Base-by-base conservation (phyloP, 2,888 invertebrate species). In the Cantharis rustica region DNA sequence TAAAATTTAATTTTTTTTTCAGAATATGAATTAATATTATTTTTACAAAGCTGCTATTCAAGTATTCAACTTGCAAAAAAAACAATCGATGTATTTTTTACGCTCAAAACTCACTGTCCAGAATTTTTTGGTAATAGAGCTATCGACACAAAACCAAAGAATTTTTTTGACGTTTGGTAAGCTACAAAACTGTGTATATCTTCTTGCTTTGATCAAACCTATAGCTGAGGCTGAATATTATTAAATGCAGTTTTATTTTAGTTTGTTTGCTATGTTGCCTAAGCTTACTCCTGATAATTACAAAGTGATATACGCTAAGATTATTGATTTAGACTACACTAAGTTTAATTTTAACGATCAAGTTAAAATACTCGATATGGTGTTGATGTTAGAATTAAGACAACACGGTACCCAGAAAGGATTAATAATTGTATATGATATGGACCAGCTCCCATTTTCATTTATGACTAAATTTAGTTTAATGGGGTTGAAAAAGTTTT, bases 401-500 rank as follows among this genome's bases (percentile, higher is more conserved):
- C 80, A 82, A 0, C 83, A 85, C 61, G 93, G 93, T 13, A 77
- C 83, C 9, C 71, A 73, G 1, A 88, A 90, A 0, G 93, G 93
- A 0, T 88, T 92, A 75, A 84, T 91, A 7, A 88, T 94, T 73
- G 83, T 93, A 1, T 88, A 93, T 13, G 93, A 94, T 85, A 89
- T 93, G 85, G 90, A 90, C 23, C 90, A 90, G 0, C 88, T 92
- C 13, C 87, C 89, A 0, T 84, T 94, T 15, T 90, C 91, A 0
- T 94, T 94, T 82, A 86, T 93, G 13, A 89, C 91, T 1, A 90
- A 90, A 81, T 85, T 94, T 1, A 92, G 91, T 74, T 84, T 93
- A 0, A 87, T 91, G 82, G 89, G 91, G 1, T 85, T 94, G 73
- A 93, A 93, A 81, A 93, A 93, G 85, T 92, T 91, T 79, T 88